phyloP scores from a whole-genome alignment of 2,888 invertebrate genomes.

The Lamellibrachia columna region DNA sequence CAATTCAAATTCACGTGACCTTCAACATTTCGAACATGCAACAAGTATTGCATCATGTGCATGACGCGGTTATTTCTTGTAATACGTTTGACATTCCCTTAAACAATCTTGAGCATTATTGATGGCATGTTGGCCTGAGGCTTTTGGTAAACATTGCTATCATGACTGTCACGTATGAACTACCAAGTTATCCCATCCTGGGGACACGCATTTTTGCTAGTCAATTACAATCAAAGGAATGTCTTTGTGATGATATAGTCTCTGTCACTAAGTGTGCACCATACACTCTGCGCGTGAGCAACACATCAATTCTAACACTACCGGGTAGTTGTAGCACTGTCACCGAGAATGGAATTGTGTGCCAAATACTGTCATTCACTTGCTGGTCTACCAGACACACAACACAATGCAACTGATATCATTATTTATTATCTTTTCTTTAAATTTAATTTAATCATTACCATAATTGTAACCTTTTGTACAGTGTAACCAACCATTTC shows the following conservation, averaged over 20 bases:
- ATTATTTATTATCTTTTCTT: not conserved
- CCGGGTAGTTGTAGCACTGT: not conserved
- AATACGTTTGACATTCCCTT: too few relatives aligned
- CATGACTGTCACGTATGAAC: too few relatives aligned
- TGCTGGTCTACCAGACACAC: not conserved
- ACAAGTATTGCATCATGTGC: too few relatives aligned
- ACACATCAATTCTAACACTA: not conserved
- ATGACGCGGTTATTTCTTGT: too few relatives aligned
- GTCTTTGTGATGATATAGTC: not conserved
- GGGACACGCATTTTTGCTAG: not conserved
- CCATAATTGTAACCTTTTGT: not conserved
- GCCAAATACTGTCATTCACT: not conserved
- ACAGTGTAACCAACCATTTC: not conserved
- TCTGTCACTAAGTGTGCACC: not conserved
- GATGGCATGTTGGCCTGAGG: too few relatives aligned
- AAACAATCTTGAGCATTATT: too few relatives aligned
- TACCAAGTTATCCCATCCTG: too few relatives aligned
- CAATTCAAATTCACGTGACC: too few relatives aligned
- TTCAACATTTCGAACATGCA: too few relatives aligned
- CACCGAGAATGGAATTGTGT: not conserved
- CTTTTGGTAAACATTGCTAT: too few relatives aligned
- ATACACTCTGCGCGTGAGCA: not conserved
- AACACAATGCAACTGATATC: not conserved
- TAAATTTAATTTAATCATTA: not conserved
- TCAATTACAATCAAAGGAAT: not conserved